Evolutionary conservation across 2,113 vertebrate genomes (phyloP).

Genomic region (Xiphophorus couchianus): DNA sequence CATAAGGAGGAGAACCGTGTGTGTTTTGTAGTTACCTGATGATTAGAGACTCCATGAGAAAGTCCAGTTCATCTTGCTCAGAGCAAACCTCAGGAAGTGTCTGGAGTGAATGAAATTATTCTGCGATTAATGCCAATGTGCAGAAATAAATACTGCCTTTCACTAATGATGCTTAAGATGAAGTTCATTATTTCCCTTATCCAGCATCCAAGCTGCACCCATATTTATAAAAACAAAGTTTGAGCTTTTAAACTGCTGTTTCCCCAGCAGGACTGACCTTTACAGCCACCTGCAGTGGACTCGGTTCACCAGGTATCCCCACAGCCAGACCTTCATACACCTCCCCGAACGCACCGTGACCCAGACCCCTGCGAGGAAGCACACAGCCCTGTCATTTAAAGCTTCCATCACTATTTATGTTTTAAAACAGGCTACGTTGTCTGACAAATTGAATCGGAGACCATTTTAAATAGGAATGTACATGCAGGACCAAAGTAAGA

Average conservation of each 20-base stretch:
- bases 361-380: constrained; percentile 87
- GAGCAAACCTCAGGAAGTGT: constrained; percentile 98
- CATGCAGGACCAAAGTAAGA: no score
- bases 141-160: neutral
- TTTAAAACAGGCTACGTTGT: neutral
- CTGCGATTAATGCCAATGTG: neutral
- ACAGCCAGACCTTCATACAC: constrained; percentile 97
- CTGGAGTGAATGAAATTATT: constrained; percentile 68
- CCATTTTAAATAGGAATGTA: no score
- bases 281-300: constrained; percentile 95
- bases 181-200: neutral
- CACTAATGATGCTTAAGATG: neutral
- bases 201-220: neutral
- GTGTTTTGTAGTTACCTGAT: constrained; percentile 85
- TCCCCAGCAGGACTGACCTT: constrained; percentile 84
- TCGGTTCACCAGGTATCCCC: constrained; percentile 89
- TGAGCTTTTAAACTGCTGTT: neutral
- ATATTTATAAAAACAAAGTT: neutral
- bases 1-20: neutral
- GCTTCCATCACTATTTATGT: neutral
- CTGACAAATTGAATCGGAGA: no score
- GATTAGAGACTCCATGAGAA: constrained; percentile 98
- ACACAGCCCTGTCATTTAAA: constrained; percentile 8
- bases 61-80: constrained; percentile 97
- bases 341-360: constrained; percentile 97